Conservation (phyloP, 2,797 vertebrate species). For the Pogonophryne albipinna region DNA sequence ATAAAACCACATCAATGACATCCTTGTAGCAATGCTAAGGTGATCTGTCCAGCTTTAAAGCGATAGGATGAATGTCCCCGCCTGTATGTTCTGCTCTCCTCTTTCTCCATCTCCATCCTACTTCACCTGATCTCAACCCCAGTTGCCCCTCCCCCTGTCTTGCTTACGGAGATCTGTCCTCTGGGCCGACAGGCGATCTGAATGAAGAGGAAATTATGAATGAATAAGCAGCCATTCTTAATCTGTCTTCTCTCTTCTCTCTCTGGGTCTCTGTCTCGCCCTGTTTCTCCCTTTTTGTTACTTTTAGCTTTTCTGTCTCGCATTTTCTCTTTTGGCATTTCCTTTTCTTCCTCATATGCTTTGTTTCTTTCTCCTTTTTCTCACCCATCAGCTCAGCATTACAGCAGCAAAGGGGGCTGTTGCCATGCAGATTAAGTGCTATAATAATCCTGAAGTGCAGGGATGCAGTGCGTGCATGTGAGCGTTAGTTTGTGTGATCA, state of each 20-base stretch:
- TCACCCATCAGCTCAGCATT: constrained; percentile 43
- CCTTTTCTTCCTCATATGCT: neutral
- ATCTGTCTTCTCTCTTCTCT: constrained; percentile 43
- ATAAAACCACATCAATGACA: constrained; percentile 4
- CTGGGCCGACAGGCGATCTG: constrained; percentile 45
- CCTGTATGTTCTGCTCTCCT: neutral
- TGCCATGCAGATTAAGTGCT: constrained; percentile 87
- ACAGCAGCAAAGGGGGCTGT: constrained; percentile 65
- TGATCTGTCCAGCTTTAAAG: neutral
- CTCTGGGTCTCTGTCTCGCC: neutral
- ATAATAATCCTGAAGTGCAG: constrained; percentile 80
- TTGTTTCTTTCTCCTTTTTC: constrained; percentile 14
- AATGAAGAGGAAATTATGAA: constrained; percentile 77
- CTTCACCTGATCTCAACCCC: constrained; percentile 50
- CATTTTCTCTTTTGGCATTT: neutral
- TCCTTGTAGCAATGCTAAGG: neutral
- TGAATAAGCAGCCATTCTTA: constrained; percentile 81
- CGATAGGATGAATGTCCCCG: constrained; percentile 1
- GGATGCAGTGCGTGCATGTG: constrained; percentile 38
- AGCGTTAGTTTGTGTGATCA: neutral
- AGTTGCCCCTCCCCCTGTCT: neutral
- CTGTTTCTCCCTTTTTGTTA: neutral
- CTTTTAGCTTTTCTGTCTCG: neutral
- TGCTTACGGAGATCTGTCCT: constrained; percentile 34
- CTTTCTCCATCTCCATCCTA: constrained; percentile 14